Base-by-base conservation (phyloP, 92 coral and sea anemone species). In the Diadumene lineata region DNA sequence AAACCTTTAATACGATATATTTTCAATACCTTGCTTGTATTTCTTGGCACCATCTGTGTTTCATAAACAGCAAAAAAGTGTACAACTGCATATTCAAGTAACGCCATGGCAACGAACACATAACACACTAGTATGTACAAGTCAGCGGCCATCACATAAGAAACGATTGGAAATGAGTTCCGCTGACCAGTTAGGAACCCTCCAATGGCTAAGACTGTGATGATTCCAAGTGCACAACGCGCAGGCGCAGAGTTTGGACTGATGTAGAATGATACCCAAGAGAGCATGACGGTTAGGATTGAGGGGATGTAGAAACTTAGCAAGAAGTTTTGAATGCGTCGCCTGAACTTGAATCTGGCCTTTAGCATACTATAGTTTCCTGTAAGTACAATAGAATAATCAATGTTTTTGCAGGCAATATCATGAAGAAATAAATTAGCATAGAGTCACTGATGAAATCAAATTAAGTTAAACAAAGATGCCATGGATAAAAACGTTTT, bases 181-280 rank as follows among this genome's bases (percentile, higher is more conserved):
- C 80, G 79, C 78, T 86, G 89, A 3, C 92, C 89, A 62, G 83
- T 82, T 28, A 90, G 67, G 62, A 90, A 90, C 2, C 84, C 82
- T 16, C 92, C 96, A 73, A 87, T 79, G 11, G 96, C 96, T 50
- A 90, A 73, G 32, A 90, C 86, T 26, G 92, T 90, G 44, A 90
- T 90, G 70, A 88, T 87, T 7, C 85, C 92, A 75, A 90, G 87
- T 9, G 96, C 89, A 31, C 89, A 63, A 30, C 96, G 89, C 31
- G 96, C 92, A 0, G 96, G 96, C 13, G 92, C 84, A 73, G 96
- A 80, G 64, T 84, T 75, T 60, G 82, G 80, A 73, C 86, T 87
- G 85, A 90, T 87, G 81, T 78, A 90, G 76, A 90, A 90, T 43
- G 89, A 81, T 56, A 90, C 92, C 96, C 96, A 90, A 56, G 92